Conservation (phyloP, 2,113 vertebrate genomes). For the Rhineura floridana region DNA sequence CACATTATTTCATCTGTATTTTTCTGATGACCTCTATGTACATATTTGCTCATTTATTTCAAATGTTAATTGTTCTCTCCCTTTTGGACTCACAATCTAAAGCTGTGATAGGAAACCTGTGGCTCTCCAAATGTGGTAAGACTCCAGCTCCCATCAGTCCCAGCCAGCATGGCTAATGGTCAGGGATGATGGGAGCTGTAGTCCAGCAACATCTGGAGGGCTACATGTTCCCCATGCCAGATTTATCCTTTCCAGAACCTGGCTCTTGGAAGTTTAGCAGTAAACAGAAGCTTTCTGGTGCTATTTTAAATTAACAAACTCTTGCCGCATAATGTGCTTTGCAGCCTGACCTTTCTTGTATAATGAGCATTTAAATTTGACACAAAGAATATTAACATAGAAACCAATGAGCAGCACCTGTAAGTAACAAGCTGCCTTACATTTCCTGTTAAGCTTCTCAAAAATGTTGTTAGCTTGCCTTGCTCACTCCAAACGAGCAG, state of each 20-base stretch:
- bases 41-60: no score
- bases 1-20: no score
- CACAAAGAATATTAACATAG: background rate
- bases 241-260: background rate
- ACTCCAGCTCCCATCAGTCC: no score
- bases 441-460: background rate
- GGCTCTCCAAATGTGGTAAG: no score
- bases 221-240: no score
- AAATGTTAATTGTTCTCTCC: no score
- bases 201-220: no score
- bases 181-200: no score
- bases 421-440: background rate
- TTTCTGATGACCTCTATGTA: no score
- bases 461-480: background rate
- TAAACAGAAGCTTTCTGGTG: background rate
- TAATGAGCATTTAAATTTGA: conserved; percentile 5
- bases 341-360: background rate
- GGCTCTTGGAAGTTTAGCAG: background rate
- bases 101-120: no score
- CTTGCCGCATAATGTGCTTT: background rate
- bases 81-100: no score
- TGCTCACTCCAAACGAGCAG: background rate
- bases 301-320: conserved; percentile 11
- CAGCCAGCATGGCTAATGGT: no score
- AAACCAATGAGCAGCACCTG: background rate